These are phyloP conservation scores for Eriocheir sinensis DNA, from an alignment of 1,140 invertebrate genomes.

Conservation along the genomic window DNA sequence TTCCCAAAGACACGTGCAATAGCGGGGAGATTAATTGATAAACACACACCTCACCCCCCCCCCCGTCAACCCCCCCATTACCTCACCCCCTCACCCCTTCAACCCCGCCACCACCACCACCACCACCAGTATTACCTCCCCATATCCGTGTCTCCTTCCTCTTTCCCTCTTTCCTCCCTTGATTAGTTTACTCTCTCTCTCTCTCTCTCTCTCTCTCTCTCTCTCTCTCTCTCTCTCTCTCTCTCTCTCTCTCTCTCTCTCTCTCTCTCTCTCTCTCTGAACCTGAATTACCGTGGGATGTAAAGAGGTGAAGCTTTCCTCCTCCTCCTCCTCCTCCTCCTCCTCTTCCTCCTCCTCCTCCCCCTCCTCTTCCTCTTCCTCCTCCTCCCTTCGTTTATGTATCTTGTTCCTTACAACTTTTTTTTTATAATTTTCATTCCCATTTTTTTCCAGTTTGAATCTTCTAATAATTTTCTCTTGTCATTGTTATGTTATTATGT, in stretches of 20 bases:
- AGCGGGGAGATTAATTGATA: not conserved
- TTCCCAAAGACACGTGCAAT: conserved; percentile 17
- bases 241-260: not conserved
- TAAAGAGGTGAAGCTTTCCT: not conserved
- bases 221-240: conserved; percentile 56
- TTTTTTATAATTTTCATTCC: too few species aligned
- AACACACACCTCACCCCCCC: not conserved
- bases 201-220: not conserved
- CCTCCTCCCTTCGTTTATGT: not conserved
- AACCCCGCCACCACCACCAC: not conserved
- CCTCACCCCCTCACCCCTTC: too few species aligned
- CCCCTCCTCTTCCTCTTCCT: not conserved
- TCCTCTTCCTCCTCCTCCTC: not conserved
- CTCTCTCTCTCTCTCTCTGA: conserved; percentile 27
- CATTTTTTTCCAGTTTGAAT: too few species aligned
- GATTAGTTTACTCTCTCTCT: not conserved
- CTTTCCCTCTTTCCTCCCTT: not conserved
- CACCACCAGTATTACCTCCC: not conserved
- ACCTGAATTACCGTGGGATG: not conserved
- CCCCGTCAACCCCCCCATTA: too few species aligned
- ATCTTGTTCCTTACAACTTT: not conserved
- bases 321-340: not conserved
- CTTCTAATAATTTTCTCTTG: too few species aligned
- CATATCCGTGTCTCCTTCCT: too few species aligned
- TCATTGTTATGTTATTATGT: not conserved